These are phyloP conservation scores for Nomada ruficornis DNA, from an alignment of 2,888 invertebrate genomes.

Conservation along the genomic window DNA sequence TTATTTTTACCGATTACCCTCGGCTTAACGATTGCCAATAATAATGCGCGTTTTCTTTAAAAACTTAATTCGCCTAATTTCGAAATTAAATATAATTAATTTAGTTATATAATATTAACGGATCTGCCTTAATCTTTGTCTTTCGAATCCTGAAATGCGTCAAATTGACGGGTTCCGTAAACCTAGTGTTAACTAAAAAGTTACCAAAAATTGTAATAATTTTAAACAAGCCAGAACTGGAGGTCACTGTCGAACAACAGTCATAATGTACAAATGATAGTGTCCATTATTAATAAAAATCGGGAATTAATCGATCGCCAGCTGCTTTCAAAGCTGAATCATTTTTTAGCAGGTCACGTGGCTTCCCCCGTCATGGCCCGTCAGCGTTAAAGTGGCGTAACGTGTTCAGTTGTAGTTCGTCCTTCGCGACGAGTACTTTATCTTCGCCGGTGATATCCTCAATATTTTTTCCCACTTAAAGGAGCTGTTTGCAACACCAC, in stretches of 20 bases:
- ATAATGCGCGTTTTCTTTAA: too few species aligned
- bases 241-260: not conserved
- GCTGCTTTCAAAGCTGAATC: constrained; percentile 26
- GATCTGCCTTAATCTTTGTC: too few species aligned
- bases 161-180: too few species aligned
- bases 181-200: too few species aligned
- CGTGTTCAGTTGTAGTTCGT: constrained; percentile 70
- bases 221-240: not conserved
- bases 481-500: not conserved
- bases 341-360: constrained; percentile 57
- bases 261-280: not conserved
- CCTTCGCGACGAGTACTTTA: constrained; percentile 55
- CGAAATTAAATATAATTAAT: too few species aligned
- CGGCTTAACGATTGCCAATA: too few species aligned
- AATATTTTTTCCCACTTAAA: not conserved
- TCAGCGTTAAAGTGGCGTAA: constrained; percentile 51
- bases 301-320: constrained; percentile 1
- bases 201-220: too few species aligned
- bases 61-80: too few species aligned
- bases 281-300: not conserved
- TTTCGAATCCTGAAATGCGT: too few species aligned
- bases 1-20: too few species aligned
- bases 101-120: too few species aligned
- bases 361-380: constrained; percentile 29
- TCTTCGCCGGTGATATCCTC: not conserved